phyloP scores from a whole-genome alignment of 2,113 vertebrate genomes.

The Pterocles burchelli region DNA sequence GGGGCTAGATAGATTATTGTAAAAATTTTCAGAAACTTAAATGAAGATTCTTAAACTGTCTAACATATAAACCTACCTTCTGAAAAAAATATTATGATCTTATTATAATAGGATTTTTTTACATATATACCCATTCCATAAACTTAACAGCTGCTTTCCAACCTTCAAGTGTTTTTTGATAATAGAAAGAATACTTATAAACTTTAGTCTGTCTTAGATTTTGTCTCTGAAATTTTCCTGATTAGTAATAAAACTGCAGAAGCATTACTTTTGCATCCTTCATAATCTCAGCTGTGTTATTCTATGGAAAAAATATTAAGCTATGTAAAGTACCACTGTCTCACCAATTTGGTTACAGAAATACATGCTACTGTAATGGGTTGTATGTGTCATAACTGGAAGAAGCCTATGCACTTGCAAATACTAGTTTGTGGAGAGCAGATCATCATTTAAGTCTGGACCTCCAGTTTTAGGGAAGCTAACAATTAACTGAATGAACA shows the following conservation, averaged over 20 bases:
- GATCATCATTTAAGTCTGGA: neutral
- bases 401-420: neutral
- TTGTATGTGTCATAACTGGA: neutral
- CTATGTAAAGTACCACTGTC: neutral
- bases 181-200: neutral
- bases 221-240: neutral
- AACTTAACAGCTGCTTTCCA: neutral
- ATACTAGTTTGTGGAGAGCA: neutral
- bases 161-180: neutral
- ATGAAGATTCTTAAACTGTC: neutral
- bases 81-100: neutral
- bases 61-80: neutral
- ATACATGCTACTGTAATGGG: neutral
- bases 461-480: neutral
- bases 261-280: neutral
- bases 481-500: neutral
- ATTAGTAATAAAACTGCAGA: neutral
- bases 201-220: neutral
- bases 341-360: neutral
- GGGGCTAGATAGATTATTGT: neutral
- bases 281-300: neutral
- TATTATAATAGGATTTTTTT: neutral
- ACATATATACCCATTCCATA: neutral
- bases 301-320: neutral
- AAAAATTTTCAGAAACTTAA: neutral